Percentiles rank a stretch among this genome's conserved stretches.
Evolutionary conservation across 2,113 vertebrate species (phyloP).

Genomic region (Ochotona princeps): DNA sequence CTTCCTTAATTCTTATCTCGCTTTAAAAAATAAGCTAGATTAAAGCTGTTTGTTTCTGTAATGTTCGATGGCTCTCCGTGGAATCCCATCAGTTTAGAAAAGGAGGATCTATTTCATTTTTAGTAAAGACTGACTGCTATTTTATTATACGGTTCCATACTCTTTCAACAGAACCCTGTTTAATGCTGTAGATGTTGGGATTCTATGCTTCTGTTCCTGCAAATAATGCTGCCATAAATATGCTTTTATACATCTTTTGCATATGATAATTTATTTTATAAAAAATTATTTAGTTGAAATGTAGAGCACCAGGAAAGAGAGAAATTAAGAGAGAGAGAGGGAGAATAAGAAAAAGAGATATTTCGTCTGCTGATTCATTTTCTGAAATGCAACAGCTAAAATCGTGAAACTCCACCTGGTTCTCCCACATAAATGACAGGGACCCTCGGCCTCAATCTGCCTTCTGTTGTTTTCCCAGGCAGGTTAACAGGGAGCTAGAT

Average conservation of each 20-base stretch:
- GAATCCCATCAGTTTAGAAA: background rate
- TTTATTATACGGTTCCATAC: background rate
- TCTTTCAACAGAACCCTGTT: background rate
- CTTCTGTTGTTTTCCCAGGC: no score
- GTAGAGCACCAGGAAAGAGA: no score
- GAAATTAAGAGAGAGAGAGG: no score
- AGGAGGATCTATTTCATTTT: background rate
- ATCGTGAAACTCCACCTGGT: no score
- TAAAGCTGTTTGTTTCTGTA: background rate
- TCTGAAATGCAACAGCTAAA: no score
- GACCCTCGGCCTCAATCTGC: no score
- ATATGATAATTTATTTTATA: background rate
- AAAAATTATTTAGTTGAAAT: no score
- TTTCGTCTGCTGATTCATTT: no score
- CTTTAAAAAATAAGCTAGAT: background rate
- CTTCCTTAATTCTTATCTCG: fast-evolving
- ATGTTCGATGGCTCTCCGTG: background rate
- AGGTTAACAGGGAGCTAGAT: no score
- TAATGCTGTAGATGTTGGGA: background rate
- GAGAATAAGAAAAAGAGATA: no score
- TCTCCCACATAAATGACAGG: no score
- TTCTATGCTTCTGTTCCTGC: background rate
- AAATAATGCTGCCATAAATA: background rate
- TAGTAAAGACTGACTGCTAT: background rate
- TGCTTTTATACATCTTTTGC: background rate